Base-by-base conservation (phyloP, 2,113 vertebrate genomes). In the Podarcis muralis region DNA sequence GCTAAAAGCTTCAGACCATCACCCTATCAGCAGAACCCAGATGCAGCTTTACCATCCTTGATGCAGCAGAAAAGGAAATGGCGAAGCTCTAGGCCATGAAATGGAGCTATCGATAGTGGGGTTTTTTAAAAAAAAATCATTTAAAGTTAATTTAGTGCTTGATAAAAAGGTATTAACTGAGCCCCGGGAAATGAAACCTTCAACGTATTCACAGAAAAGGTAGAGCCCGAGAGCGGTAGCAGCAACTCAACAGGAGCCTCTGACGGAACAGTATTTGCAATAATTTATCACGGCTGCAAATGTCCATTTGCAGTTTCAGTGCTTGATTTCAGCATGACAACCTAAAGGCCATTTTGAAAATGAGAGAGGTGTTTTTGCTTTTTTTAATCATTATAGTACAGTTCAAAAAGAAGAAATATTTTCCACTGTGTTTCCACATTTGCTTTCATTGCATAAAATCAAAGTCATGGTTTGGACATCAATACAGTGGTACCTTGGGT, bases 81-180 rank as follows among this genome's bases (percentile, higher is more conserved):
- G 32, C 20, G 77, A 83, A 59, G 23, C 62, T 68, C 32, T 18
- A 53, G 40, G 88, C 59, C 62, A 82, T 87, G 89, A 71, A 90
- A 78, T 62, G 85, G 85, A 87, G 20, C 27, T 83, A 57, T 43
- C 1, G 15, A 86, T 82, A 43, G 18, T 22, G n/a, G n/a, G n/a
- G n/a, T 57, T 16, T n/a, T 35, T 53, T 35, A 62, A 79, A 25
- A 35, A 87, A 32, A 83, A 4, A 43, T 79, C 81, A 62, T 43
- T 32, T 62, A 43, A 82, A 79, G 43, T 87, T 83, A 78, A 90
- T 90, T 72, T 86, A 78, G 32, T 57, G 48, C 89, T 77, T 32
- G 35, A 37, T 86, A 77, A 83, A 53, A 86, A 86, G 48, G 32
- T 53, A 82, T 84, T 81, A 43, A 84, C 65, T 79, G 59, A 82